Conservation (phyloP, 2,113 vertebrate genomes). For the Anhinga rufa region DNA sequence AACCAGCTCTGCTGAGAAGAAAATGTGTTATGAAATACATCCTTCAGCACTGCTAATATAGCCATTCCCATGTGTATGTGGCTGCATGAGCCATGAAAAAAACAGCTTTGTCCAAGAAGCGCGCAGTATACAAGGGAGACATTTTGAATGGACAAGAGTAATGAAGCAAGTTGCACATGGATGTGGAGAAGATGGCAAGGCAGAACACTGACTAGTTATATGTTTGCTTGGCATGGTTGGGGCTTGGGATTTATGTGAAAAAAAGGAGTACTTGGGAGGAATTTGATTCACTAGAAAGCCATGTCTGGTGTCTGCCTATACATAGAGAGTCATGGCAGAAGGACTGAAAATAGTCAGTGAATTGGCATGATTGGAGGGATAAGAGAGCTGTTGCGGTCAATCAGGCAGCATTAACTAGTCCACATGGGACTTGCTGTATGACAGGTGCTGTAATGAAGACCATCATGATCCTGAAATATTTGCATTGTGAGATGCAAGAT, state of each 20-base stretch:
- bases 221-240: background rate
- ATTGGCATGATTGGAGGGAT: background rate
- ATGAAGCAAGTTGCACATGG: background rate
- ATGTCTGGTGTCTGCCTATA: background rate
- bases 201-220: background rate
- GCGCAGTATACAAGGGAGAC: rapidly evolving
- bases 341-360: background rate
- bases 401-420: background rate
- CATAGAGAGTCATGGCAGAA: background rate
- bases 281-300: background rate
- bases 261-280: background rate
- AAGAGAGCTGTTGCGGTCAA: background rate
- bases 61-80: rapidly evolving
- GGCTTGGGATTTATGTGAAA: background rate
- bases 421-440: background rate
- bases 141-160: background rate
- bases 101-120: background rate
- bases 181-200: background rate
- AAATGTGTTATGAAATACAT: background rate
- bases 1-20: background rate
- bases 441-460: background rate
- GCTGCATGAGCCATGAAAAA: background rate
- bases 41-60: background rate
- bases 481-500: background rate
- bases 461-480: background rate